These are phyloP conservation scores for Melieria crassipennis DNA, from an alignment of 2,888 invertebrate species.

Conservation along the genomic window DNA sequence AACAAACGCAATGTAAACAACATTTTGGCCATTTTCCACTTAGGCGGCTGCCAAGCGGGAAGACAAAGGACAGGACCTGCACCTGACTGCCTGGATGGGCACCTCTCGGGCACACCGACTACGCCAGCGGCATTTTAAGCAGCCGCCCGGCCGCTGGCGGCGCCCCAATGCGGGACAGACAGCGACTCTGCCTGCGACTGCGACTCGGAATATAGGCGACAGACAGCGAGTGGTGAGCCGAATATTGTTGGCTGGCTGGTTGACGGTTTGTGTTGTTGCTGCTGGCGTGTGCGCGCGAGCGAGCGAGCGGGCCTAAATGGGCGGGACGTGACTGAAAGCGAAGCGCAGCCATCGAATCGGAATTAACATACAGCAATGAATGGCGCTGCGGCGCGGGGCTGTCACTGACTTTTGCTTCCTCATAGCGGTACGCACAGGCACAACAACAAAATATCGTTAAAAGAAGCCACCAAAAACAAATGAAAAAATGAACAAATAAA, in stretches of 20 bases:
- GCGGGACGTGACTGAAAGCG: slow-evolving; percentile 45
- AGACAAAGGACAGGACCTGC: not conserved
- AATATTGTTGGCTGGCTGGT: not conserved
- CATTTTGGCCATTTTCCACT: slow-evolving; percentile 18
- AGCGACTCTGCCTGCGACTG: no score
- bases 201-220: no score
- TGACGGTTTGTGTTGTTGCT: slow-evolving; percentile 11
- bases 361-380: slow-evolving; percentile 34
- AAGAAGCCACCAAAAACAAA: no score
- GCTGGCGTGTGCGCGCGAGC: slow-evolving; percentile 7
- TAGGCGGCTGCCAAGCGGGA: not conserved
- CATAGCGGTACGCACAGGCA: slow-evolving; percentile 5
- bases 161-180: no score
- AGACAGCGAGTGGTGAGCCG: not conserved
- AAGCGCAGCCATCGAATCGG: slow-evolving; percentile 37
- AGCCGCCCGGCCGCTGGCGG: not conserved
- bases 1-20: slow-evolving; percentile 13
- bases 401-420: slow-evolving; percentile 36
- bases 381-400: slow-evolving; percentile 35
- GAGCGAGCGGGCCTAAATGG: slow-evolving; percentile 43
- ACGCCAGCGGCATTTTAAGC: slow-evolving; percentile 15
- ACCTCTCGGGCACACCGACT: not conserved
- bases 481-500: no score
- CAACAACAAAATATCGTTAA: not conserved
- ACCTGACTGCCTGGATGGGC: not conserved